Base-by-base conservation (phyloP, 2,113 vertebrate genomes). In the Neogale vison region DNA sequence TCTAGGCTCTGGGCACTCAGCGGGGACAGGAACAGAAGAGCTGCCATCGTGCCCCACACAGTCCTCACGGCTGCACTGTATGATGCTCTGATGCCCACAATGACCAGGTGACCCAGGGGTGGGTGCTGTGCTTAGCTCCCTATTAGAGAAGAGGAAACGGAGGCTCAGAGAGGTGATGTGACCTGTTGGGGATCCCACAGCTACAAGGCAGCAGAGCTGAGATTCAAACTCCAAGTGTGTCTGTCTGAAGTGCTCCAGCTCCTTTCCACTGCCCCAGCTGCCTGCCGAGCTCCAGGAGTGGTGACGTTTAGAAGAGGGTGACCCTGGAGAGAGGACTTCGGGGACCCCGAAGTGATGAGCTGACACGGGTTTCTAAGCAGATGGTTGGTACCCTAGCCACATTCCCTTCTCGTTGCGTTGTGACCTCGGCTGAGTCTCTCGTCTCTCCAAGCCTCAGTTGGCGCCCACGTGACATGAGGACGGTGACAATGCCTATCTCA, bases 21-120 rank as follows among this genome's bases (percentile, higher is more conserved):
- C 4, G 8, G 92, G 76, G 83, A 72, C 34, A 4, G 12, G 47
- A 47, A 3, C 4, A 24, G 63, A 39, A 52, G 61, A 6, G 34
- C 59, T n/a, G n/a, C 26, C n/a, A 2, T 24, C 18, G 0, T 26
- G 3, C 47, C 63, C 7, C 23, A 10, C 0, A 1, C 7, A 12
- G 69, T 13, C 71, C 61, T 45, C n/a, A 7, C 26, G 74, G 42
- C 42, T 3, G 7, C 42, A 77, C 74, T 17, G 45, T 23, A 36
- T 11, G 55, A 42, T 50, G 34, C 34, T 55, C 92, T 39, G 65
- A 74, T 34, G 26, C 57, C 69, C 76, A 63, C 55, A 5, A 1
- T 7, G 31, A 42, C 74, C 83, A 12, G 14, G 29, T 18, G 42
- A 3, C 57, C 74, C 69, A 34, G n/a, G 0, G 0, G 8, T 10